A percentile compares a stretch with the other conserved stretches of the same genome.
Evolutionary conservation across 1,140 invertebrate genomes (phyloP).

Genomic region (Euwallacea similis): DNA sequence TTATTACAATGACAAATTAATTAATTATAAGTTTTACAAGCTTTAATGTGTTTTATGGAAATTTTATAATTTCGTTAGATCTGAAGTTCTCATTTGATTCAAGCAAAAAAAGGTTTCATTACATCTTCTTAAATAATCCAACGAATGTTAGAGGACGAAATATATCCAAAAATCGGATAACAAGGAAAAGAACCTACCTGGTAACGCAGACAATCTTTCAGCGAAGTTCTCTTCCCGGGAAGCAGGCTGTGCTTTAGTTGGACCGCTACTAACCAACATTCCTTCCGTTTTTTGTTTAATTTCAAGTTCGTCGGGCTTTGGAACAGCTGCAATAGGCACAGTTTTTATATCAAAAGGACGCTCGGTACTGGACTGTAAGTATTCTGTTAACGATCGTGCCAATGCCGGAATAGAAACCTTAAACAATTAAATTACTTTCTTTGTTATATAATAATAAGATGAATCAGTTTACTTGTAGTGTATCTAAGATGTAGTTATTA

Average conservation of each 20-base stretch:
- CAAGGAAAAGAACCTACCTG: slow-evolving; percentile 61
- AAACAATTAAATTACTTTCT: neutral
- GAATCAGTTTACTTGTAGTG: slow-evolving; percentile 57
- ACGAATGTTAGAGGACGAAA: no score
- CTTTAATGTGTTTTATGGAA: neutral
- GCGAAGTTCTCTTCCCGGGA: slow-evolving; percentile 85
- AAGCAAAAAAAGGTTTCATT: neutral
- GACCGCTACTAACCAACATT: slow-evolving; percentile 53
- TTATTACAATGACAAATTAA: no score
- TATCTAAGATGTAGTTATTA: slow-evolving; percentile 84
- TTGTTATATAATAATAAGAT: neutral
- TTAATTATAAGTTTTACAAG: no score
- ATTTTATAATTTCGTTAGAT: neutral
- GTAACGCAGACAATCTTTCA: slow-evolving; percentile 78
- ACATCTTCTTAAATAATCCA: neutral
- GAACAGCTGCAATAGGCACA: slow-evolving; percentile 74
- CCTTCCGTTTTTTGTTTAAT: slow-evolving; percentile 59
- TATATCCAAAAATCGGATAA: no score
- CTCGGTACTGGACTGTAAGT: slow-evolving; percentile 73
- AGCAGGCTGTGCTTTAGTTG: slow-evolving; percentile 60
- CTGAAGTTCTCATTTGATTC: neutral
- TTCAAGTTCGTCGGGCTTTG: slow-evolving; percentile 58
- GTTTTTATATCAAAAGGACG: slow-evolving; percentile 86
- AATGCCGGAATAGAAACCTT: slow-evolving; percentile 82
- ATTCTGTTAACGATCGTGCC: slow-evolving; percentile 83